Conservation (phyloP, 2,888 invertebrate genomes). For the Aspidiotus rigidus region DNA sequence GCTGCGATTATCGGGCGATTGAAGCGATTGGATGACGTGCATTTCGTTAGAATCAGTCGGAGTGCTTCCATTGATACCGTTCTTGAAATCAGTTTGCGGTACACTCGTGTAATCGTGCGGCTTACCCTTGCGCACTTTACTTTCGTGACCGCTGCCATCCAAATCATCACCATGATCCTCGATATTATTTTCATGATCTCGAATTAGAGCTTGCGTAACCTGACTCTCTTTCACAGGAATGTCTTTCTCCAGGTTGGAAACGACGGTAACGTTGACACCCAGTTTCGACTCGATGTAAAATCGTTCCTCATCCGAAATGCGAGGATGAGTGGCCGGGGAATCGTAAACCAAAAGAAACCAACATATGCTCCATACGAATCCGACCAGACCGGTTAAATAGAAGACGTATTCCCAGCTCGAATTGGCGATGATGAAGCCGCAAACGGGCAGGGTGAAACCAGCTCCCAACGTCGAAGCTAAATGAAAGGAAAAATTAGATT, state of each 20-base stretch:
- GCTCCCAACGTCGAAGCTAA: constrained; percentile 11
- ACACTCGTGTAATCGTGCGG: not conserved
- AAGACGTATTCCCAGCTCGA: constrained; percentile 85
- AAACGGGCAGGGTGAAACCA: constrained; percentile 12
- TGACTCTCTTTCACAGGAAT: constrained; percentile 16
- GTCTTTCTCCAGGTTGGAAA: not conserved
- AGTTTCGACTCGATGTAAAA: constrained; percentile 46
- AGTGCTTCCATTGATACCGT: not conserved
- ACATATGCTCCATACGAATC: constrained; percentile 59
- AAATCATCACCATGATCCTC: not conserved
- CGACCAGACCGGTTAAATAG: constrained; percentile 36
- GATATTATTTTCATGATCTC: constrained; percentile 6
- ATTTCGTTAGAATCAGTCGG: not conserved
- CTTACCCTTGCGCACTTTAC: not conserved
- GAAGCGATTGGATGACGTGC: not conserved
- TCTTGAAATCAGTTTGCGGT: not conserved
- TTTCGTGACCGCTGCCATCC: not conserved
- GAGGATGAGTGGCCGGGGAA: constrained; percentile 71
- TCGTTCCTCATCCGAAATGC: constrained; percentile 64
- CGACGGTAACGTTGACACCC: constrained; percentile 48
- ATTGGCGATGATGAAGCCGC: constrained; percentile 50
- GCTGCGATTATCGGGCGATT: not conserved
- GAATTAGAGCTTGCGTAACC: not conserved
- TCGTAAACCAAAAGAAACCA: constrained; percentile 77
- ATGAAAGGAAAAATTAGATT: too few species aligned